Evolutionary conservation across 2,113 vertebrate genomes (phyloP), one percentile per base, ranked within the genome.

Genomic region (Notothenia rossii): DNA sequence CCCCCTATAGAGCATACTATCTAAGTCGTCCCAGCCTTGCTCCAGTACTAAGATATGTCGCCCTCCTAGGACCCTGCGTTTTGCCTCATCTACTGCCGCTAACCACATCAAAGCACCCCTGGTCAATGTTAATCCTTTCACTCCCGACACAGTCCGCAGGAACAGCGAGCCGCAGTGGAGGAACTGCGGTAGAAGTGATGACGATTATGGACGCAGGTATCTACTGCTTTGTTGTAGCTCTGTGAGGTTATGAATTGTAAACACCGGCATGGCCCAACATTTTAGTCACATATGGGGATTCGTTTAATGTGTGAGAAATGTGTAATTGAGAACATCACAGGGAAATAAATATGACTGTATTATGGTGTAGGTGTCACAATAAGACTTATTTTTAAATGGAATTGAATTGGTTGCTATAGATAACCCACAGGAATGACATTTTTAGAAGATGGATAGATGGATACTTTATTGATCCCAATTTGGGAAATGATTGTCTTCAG

Each of bases 51-150:
- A 96, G 83, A 61, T 88, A 10, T 61, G 89, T 72, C 88, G 77
- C 79, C 90, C 89, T 56, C 89, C 92, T 54, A 90, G 94, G 66
- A 90, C 89, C 1, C 70, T 95, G 25, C 88, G 86, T 2, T 85
- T 94, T 17, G 71, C 91, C 7, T 91, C 94, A 8, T 50, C 72
- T 5, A 53, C 73, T n/a, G 29, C 29, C 29, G 54, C 80, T 2
- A 82, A 29, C 0, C 87, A 93, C 10, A 17, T 89, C 70, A 56
- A 72, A n/a, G 86, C 59, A 0, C 88, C 95, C 3, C 94, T 92
- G 10, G 96, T 99, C 90, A 99, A 99, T 53, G 94, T 99, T 40
- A 99, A 99, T 69, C 98, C 98, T 22, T 99, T 99, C 77, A 99
- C 97, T 7, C 96, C 98, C 0, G 96, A 97, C 55, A 95, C 96